These are phyloP conservation scores for Merops nubicus DNA, from an alignment of 2,113 vertebrate genomes.

Conservation along the genomic window DNA sequence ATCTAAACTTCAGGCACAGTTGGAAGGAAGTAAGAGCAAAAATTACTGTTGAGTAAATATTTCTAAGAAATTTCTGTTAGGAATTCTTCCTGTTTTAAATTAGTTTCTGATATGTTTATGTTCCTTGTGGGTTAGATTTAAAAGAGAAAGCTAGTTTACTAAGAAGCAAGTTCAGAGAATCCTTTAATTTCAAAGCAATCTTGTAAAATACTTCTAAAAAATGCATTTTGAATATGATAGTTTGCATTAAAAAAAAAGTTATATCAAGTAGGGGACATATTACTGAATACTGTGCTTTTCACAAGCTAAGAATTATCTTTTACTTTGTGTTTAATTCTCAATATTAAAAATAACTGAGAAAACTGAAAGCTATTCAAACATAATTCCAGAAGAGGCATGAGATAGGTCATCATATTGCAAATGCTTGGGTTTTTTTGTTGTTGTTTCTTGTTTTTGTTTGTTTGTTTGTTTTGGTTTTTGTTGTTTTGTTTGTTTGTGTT, in stretches of 20 bases:
- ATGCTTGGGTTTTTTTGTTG: too few relatives aligned
- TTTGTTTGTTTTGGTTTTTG: too few relatives aligned
- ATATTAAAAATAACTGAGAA: background rate
- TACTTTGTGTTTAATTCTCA: background rate
- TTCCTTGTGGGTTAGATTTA: background rate
- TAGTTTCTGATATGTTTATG: background rate
- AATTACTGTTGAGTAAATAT: background rate
- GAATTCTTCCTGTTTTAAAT: background rate
- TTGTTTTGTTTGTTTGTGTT: too few relatives aligned
- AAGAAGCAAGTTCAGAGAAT: background rate
- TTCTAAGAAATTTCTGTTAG: background rate
- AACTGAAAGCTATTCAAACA: background rate
- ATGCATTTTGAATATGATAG: background rate
- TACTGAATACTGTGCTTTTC: background rate
- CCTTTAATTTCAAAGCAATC: background rate
- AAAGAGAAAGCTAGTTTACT: background rate
- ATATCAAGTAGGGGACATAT: background rate
- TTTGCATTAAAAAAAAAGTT: background rate
- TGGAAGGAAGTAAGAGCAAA: background rate
- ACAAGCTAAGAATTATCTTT: background rate
- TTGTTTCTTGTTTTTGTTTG: too few relatives aligned
- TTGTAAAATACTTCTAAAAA: background rate
- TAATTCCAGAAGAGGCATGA: background rate
- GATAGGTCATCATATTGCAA: background rate
- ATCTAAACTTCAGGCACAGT: background rate